Percentiles rank a stretch among this genome's conserved stretches.
Conservation (phyloP, 2,113 vertebrate genomes). For the Lagopus muta region DNA sequence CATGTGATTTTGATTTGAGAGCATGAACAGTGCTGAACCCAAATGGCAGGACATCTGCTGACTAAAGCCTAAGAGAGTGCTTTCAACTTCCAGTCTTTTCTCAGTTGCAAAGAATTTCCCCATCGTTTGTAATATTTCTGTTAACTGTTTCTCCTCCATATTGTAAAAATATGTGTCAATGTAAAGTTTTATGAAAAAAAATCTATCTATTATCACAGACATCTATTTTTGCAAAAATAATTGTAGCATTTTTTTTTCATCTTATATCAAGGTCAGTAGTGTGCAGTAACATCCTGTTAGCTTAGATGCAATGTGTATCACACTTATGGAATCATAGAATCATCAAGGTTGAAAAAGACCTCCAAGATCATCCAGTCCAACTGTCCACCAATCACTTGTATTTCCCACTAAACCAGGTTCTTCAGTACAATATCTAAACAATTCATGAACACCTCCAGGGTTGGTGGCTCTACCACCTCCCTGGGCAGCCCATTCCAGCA, state of each 20-base stretch:
- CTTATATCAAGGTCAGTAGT: neutral
- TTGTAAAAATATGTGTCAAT: neutral
- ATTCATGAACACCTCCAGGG: no score
- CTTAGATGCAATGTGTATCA: neutral
- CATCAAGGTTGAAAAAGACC: no score
- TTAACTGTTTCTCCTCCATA: neutral
- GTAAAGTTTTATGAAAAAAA: neutral
- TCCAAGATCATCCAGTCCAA: no score
- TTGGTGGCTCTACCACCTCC: no score
- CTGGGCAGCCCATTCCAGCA: no score
- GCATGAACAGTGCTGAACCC: conserved; percentile 20
- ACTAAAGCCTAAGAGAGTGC: conserved; percentile 1
- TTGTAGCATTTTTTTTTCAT: neutral
- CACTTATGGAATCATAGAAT: no score
- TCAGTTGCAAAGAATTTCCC: conserved; percentile 1
- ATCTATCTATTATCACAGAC: neutral
- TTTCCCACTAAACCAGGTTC: no score
- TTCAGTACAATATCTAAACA: no score
- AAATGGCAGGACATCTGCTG: conserved; percentile 66
- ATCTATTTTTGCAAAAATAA: neutral
- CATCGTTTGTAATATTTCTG: neutral
- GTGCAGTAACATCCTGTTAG: neutral
- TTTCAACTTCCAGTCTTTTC: conserved; percentile 36
- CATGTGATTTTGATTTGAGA: conserved; percentile 65
- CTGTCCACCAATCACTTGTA: no score